Evolutionary conservation across 2,113 vertebrate genomes (phyloP).

Genomic region (Stigmatopora argus): DNA sequence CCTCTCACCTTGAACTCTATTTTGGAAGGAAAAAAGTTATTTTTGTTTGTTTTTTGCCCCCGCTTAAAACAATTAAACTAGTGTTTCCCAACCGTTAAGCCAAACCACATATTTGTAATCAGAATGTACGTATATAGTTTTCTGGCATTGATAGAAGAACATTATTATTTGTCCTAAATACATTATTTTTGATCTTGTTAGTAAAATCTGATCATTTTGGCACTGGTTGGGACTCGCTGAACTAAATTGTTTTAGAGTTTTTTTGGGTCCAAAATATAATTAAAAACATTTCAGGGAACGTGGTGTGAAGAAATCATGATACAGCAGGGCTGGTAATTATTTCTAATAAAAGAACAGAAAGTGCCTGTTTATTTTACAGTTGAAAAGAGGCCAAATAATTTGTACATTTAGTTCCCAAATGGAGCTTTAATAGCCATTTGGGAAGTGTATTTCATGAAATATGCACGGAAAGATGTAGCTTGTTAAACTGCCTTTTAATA

Average conservation of each 20-base stretch:
- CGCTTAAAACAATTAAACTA: background rate
- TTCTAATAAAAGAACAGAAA: constrained; percentile 22
- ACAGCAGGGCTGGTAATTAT: constrained; percentile 17
- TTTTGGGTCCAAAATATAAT: background rate
- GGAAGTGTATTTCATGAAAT: background rate
- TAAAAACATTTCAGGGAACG: constrained; percentile 20
- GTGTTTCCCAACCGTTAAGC: background rate
- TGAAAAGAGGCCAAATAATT: constrained; percentile 17
- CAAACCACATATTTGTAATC: background rate
- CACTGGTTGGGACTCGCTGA: background rate
- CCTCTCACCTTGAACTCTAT: constrained; percentile 43
- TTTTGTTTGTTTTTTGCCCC: constrained; percentile 4
- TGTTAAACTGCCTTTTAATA: constrained; percentile 1
- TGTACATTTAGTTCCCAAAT: background rate
- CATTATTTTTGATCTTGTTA: background rate
- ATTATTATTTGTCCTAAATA: background rate
- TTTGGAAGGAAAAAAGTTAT: constrained; percentile 25
- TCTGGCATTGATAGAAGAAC: background rate
- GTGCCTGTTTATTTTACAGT: constrained; percentile 31
- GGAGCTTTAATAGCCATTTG: background rate
- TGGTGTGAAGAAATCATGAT: background rate
- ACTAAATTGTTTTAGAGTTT: background rate
- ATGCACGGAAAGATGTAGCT: background rate
- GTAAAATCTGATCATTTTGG: background rate
- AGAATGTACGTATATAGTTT: background rate